A percentile compares a stretch with the other conserved stretches of the same genome.
phyloP scores from a whole-genome alignment of 1,140 invertebrate genomes.

The Lepidurus couesii region DNA sequence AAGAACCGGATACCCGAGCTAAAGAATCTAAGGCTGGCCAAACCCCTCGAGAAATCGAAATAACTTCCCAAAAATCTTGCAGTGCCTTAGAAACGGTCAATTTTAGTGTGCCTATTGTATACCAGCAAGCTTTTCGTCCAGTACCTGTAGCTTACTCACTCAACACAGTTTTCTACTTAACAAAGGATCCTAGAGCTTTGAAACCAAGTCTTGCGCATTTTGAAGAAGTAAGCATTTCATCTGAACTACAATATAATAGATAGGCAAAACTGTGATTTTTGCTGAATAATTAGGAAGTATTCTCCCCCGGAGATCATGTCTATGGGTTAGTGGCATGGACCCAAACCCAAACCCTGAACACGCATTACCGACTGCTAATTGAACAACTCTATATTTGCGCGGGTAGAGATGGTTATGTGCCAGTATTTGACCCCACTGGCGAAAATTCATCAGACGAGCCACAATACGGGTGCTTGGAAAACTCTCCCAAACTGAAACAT shows the following conservation, averaged over 20 bases:
- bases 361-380: conserved; percentile 46
- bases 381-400: conserved; percentile 49
- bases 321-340: conserved; percentile 51
- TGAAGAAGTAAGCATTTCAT: conserved; percentile 18
- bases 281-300: conserved; percentile 19
- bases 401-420: conserved; percentile 48
- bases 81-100: conserved; percentile 43
- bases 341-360: conserved; percentile 46
- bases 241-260: neutral
- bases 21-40: neutral
- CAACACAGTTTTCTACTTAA: conserved; percentile 44
- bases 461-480: conserved; percentile 50
- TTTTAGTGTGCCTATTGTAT: conserved; percentile 48
- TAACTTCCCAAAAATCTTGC: conserved; percentile 39
- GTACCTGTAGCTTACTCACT: conserved; percentile 48
- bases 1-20: conserved; percentile 37
- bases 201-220: conserved; percentile 18
- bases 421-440: conserved; percentile 49
- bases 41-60: neutral
- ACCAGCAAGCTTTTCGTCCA: conserved; percentile 48
- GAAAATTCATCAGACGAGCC: conserved; percentile 46
- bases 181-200: conserved; percentile 45
- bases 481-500: conserved; percentile 45
- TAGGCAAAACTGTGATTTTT: neutral
- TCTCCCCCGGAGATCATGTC: conserved; percentile 44